Evolutionary conservation across 2,797 vertebrate species (phyloP), one percentile per base, ranked within the genome.

Genomic region (Sebastes oblongus): DNA sequence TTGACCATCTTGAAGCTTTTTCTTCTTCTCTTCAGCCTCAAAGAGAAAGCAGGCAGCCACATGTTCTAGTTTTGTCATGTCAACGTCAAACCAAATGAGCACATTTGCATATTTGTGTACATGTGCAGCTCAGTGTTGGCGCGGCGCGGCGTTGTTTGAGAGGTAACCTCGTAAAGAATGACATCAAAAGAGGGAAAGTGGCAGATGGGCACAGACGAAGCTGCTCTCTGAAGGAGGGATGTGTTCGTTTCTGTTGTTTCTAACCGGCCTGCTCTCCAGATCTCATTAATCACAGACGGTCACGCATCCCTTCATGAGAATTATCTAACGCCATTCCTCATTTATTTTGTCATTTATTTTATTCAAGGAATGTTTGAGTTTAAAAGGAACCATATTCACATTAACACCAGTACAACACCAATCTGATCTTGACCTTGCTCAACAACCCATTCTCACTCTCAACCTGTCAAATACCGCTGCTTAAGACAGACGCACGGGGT

Each of bases 101-200:
- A 61, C 4, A 68, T 78, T 76, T 72, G 62, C 29, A 78, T 64
- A 75, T 82, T 82, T 81, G 32, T 39, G 62, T 68, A 62, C 64
- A 62, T 67, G 72, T 72, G 77, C 5, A 6, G 64, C 42, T 69
- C 54, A 1, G 13, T 14, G 13, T 42, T 42, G 39, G 39, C 39
- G 2, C 36, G 13, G 67, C 8, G 24, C 36, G 50, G 74, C 55
- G 16, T 20, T 46, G 20, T 59, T 61, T 80, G 62, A 16, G 25
- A 66, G 27, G 66, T 39, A 16, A 60, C 36, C 70, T 69, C 27
- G 14, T 66, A 72, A 81, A 69, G 22, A 42, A 13, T 42, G 39
- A 42, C 39, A 14, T 42, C 39, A 42, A 42, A 42, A 5, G 39
- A 42, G 39, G 12, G 13, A 14, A 42, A 42, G 39, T 42, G 39